A percentile compares a stretch with the other conserved stretches of the same genome.
Evolutionary conservation across 2,888 invertebrate species (phyloP).

Genomic region (Alviniconcha strummeri): DNA sequence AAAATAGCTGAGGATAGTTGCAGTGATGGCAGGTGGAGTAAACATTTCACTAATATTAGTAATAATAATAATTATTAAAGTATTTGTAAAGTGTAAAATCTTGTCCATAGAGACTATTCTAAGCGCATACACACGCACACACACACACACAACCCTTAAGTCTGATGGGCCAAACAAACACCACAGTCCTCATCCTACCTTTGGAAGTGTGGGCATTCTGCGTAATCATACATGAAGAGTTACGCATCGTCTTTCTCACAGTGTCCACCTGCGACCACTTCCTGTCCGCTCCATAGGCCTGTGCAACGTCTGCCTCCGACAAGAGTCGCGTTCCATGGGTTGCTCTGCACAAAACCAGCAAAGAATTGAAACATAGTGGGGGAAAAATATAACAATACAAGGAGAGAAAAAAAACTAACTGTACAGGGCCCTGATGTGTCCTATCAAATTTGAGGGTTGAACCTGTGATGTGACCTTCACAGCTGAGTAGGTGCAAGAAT

Average conservation of each 20-base stretch:
- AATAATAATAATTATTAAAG: not conserved
- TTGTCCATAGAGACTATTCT: not conserved
- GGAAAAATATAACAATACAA: no score
- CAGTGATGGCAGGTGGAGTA: no score
- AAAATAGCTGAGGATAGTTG: no score
- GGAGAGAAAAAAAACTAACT: no score
- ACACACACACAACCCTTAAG: not conserved
- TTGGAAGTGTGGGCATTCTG: no score
- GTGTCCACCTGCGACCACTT: constrained; percentile 68
- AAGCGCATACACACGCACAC: not conserved
- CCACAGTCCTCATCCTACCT: no score
- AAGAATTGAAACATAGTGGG: no score
- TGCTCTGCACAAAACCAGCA: not conserved
- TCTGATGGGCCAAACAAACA: no score
- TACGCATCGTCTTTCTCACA: constrained; percentile 56
- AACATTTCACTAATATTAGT: not conserved
- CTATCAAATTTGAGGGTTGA: no score
- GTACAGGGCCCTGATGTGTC: no score
- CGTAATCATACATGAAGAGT: constrained; percentile 17
- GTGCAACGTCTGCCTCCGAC: not conserved
- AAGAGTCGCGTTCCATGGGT: constrained; percentile 10
- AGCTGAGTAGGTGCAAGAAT: no score
- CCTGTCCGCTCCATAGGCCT: constrained; percentile 76
- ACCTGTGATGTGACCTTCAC: no score
- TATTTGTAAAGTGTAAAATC: not conserved